Percentiles rank a stretch among this genome's conserved stretches.
phyloP scores from a whole-genome alignment of 2,888 invertebrate genomes.

The Dione vanillae region DNA sequence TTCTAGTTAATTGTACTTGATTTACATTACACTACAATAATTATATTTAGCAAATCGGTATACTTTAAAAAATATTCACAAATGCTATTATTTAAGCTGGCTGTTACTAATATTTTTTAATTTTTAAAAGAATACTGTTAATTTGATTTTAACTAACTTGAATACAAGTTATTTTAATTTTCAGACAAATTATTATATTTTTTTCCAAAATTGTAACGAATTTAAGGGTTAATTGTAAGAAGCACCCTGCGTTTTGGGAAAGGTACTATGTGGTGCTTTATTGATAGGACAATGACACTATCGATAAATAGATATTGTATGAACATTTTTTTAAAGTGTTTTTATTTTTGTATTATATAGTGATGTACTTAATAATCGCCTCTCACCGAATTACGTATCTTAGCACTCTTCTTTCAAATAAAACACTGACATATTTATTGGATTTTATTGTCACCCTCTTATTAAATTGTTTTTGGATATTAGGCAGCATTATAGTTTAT shows the following conservation, averaged over 20 bases:
- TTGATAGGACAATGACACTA: slow-evolving; percentile 4
- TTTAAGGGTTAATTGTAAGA: not conserved
- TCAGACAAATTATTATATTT: not conserved
- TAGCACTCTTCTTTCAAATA: slow-evolving; percentile 59
- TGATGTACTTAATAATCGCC: slow-evolving; percentile 62
- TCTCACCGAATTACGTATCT: slow-evolving; percentile 80
- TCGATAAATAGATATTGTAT: not conserved
- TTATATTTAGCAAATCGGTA: slow-evolving; percentile 12
- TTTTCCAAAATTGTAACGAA: slow-evolving; percentile 6
- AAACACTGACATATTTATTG: slow-evolving; percentile 43
- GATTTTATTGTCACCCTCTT: slow-evolving; percentile 19
- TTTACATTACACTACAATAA: slow-evolving; percentile 4
- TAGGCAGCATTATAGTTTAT: too few species aligned
- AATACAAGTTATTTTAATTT: too few species aligned
- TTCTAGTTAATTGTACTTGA: slow-evolving; percentile 23
- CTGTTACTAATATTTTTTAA: too few species aligned
- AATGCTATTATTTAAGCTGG: not conserved
- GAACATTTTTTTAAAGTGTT: slow-evolving; percentile 24
- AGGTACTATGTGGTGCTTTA: slow-evolving; percentile 27
- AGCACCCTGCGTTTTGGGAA: slow-evolving; percentile 10
- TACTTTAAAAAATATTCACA: slow-evolving; percentile 3
- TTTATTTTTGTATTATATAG: slow-evolving; percentile 34
- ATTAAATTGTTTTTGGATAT: not conserved
- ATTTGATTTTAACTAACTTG: too few species aligned
- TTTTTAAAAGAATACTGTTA: too few species aligned